These are phyloP conservation scores for Torymus auratus DNA, from an alignment of 2,888 invertebrate species.

Conservation along the genomic window DNA sequence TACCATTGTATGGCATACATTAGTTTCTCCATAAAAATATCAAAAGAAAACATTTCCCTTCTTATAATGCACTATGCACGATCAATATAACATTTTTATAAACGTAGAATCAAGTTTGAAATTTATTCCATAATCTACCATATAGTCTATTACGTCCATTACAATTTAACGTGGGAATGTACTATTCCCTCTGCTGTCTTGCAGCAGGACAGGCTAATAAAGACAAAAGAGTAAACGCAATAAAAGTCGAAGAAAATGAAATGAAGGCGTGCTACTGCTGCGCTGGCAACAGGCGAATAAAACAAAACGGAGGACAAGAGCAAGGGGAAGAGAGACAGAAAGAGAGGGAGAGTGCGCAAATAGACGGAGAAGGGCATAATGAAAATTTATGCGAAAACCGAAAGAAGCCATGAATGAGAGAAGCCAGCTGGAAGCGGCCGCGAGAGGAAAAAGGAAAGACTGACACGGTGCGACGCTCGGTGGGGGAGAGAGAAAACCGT, in stretches of 20 bases:
- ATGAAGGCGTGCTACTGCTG: neutral
- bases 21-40: no score
- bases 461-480: neutral
- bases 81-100: no score
- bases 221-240: conserved; percentile 41
- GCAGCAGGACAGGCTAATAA: conserved; percentile 28
- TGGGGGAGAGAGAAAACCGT: neutral
- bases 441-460: neutral
- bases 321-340: neutral
- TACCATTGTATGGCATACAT: no score
- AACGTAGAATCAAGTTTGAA: neutral
- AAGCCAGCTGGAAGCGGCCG: neutral
- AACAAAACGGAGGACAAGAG: conserved; percentile 24
- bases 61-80: no score
- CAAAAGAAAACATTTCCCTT: no score
- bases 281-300: conserved; percentile 16
- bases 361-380: conserved; percentile 1
- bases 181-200: neutral
- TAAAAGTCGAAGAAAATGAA: conserved; percentile 40
- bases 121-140: neutral
- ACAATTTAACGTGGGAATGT: neutral
- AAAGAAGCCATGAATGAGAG: conserved; percentile 50
- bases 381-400: conserved; percentile 51
- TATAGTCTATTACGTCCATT: neutral
- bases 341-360: neutral